Base-by-base conservation (phyloP, 2,797 vertebrate species). In the Falco novaeseelandiae region DNA sequence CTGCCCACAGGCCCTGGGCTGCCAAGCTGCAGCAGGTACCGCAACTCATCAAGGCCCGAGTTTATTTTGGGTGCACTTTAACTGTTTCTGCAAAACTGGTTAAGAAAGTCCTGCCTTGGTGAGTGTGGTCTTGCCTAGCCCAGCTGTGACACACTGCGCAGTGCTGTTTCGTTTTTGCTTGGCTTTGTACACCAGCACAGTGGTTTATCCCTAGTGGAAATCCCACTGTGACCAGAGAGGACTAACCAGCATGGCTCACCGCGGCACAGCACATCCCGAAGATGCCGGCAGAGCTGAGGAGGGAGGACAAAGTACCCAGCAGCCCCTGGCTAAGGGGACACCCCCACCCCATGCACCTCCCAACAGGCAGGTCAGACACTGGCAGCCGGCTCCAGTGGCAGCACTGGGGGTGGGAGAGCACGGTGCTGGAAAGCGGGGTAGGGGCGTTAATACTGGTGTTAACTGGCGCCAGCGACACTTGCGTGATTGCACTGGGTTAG, bases 41-140 rank as follows among this genome's bases (percentile, higher is more conserved):
- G 9, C 0, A 2, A 20, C 15, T 42, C 5, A 8, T 36, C 55
- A 46, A 38, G 13, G 30, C 20, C 57, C 1, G 4, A 30, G 27
- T 14, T 52, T 21, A 29, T n/a, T 74, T 52, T 19, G n/a, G 86
- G 27, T 5, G 15, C 18, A 1, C 36, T 58, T 88, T 10, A n/a
- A 72, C 19, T 1, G 1, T 34, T 62, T 29, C 55, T 29, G 11
- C 15, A 25, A 9, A 38, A n/a, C 2, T 0, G 6, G 2, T 19
- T 14, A 26, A 36, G 22, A 4, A 51, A 52, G 17, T 5, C 36
- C 44, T 14, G 62, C 26, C 30, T 12, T 2, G 3, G 44, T 0
- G 26, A 1, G 2, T 1, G 20, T 2, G 8, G 20, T 20, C 61
- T 12, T 16, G 5, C 29, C 42, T 42, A 36, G 34, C 34, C 22